Base-by-base conservation (phyloP, 2,888 invertebrate species). In the Drepana falcataria region DNA sequence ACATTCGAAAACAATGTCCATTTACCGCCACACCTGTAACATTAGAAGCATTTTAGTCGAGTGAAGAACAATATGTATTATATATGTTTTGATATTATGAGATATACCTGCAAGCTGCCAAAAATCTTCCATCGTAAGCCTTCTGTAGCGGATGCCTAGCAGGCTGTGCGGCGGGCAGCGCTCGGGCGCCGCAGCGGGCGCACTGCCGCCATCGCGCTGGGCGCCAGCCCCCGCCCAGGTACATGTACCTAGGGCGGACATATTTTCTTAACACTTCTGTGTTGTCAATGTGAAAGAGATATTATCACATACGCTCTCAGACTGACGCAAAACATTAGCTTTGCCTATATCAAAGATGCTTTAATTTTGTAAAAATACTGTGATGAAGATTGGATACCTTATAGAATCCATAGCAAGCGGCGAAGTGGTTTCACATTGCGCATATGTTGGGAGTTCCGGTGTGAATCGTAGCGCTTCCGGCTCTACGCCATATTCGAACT, bases 401-500 rank as follows among this genome's bases (percentile, higher is more conserved):
- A 77, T 93, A 71, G 73, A 91, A 72, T 89, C 91, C 89, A 94
- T 93, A n/a, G 93, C 91, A 2, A 69, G 60, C 0, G 86, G 71
- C 0, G 90, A 87, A 1, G 83, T 75, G 2, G 77, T 77, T 59
- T 95, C 95, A 71, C 95, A 94, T 55, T 94, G 92, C 7, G 81
- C 81, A 60, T 80, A 78, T 41, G 93, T 86, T 49, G 93, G 93
- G 21, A 93, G 88, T 60, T 94, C 94, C 6, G 94, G 93, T 48
- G 92, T 91, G 72, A 93, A 94, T 41, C 94, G 92, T 54, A 97
- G 84, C 59, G 93, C 93, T 62, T 96, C 95, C 0, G 98, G 97
- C 77, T 96, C 96, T 4, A 93, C 92, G 49, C 95, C 94, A 74
- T 95, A 97, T 66, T 96, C 95, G 71, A 98, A 92, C 94, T 95